Evolutionary conservation across 2,113 vertebrate species (phyloP), one percentile per base, ranked within the genome.

Genomic region (Periophthalmodon schlosseri): DNA sequence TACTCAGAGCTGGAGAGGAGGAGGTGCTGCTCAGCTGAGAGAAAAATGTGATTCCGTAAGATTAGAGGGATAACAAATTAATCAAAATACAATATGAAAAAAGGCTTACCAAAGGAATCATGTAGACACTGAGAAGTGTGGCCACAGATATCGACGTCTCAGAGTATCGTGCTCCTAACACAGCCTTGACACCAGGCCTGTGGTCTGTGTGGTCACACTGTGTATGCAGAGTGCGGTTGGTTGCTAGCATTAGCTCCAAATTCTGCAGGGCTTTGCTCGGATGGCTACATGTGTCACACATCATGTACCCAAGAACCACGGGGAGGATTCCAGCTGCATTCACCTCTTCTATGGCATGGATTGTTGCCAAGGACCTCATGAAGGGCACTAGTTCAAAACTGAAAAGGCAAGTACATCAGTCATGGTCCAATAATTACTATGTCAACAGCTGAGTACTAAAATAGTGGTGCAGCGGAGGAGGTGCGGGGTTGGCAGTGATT

Each of bases 271-370:
- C 90, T 77, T 88, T 93, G 65, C 81, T 85, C 5, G 87, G 77
- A 69, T 86, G 70, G 14, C 87, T 67, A 70, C 93, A 94, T 0
- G 92, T 90, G 78, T 93, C 92, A 77, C 88, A 92, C 81, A 93
- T 78, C 60, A 85, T 14, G 74, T 93, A 94, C 44, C 92, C 93
- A 24, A 94, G 84, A 24, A 93, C 81, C 15, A 88, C 90, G 0
- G 88, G 92, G 13, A 94, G 86, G 64, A 92, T 80, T 23, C 83
- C 80, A 2, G 85, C 83, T 39, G 90, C 89, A 64, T 94, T 94
- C 52, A 93, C 87, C 3, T 67, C 60, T 68, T 93, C 90, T n/a
- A 94, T 93, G 61, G 89, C 85, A 54, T 94, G 76, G 52, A 94
- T 90, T n/a, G 68, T 49, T 34, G 88, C 81, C 70, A 93, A 82